Evolutionary conservation across 2,888 invertebrate species (phyloP), one percentile per base, ranked within the genome.

Genomic region (Ophraella communa): DNA sequence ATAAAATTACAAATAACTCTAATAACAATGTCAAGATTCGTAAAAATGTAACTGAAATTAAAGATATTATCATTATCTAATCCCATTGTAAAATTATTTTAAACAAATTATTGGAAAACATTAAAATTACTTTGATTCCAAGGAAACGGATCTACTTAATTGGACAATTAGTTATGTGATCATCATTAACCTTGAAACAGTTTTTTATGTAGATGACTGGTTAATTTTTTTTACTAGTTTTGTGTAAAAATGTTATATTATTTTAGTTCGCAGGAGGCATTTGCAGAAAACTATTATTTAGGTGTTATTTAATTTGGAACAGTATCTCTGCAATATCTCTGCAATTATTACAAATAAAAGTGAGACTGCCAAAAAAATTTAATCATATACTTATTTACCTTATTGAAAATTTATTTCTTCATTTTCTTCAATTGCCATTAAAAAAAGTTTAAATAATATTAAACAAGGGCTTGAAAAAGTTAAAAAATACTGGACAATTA

Each of bases 121-220:
- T 54, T n/a, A n/a, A 65, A 66, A 64, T 62, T 61, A 55, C 63
- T 58, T 59, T 60, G 64, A 65, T 71, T 71, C 72, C 73, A 72
- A 74, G 73, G 72, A 72, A 72, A 71, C 67, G 35, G 68, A 69
- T 71, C 69, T 51, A 64, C 33, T 57, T 74, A 74, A 74, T 74
- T 73, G 71, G 64, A 58, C 70, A 74, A 73, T 74, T 72, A 73
- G 68, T 57, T 67, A 53, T 63, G 67, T 59, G 69, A 69, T 72
- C 68, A 64, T 71, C 65, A 59, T 17, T 55, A 54, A 65, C 70
- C 71, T 73, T 71, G 68, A 68, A 62, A 64, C 63, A 27, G 49
- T 63, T 64, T 61, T 57, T 35, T 59, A 63, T 39, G 61, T 66
- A 59, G 62, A 35, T 59, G 59, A 35, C 8, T 11, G 5, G 18